Percentiles rank a stretch among this genome's conserved stretches.
Evolutionary conservation across 2,113 vertebrate genomes (phyloP).

Genomic region (Otus sunia): DNA sequence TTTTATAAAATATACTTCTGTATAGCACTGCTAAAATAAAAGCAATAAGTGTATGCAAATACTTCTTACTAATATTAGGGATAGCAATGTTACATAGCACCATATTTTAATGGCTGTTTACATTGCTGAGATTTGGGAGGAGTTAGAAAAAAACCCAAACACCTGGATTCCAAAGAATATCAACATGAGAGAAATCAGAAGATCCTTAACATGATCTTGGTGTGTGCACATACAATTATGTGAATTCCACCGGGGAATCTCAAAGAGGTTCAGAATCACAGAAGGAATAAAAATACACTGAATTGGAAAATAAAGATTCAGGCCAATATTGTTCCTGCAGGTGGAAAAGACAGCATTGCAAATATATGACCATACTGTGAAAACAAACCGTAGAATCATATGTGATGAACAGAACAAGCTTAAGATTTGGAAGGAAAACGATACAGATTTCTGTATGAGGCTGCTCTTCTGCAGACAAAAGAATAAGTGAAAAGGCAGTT

Average conservation of each 20-base stretch:
- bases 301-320: background rate
- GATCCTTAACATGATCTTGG: background rate
- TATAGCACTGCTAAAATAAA: background rate
- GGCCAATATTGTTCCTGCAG: background rate
- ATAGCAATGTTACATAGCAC: background rate
- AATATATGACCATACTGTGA: background rate
- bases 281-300: background rate
- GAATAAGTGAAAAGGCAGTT: background rate
- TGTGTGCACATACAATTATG: background rate
- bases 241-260: background rate
- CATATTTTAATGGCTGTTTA: background rate
- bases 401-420: background rate
- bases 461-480: background rate
- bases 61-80: background rate
- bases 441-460: background rate
- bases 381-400: background rate
- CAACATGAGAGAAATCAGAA: background rate
- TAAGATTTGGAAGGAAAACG: background rate
- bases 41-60: background rate
- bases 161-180: background rate
- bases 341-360: background rate
- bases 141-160: background rate
- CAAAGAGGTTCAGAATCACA: background rate
- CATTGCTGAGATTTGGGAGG: background rate
- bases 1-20: background rate